Evolutionary conservation across 1,140 invertebrate genomes (phyloP), one percentile per base, ranked within the genome.

Genomic region (Anthonomus grandis): DNA sequence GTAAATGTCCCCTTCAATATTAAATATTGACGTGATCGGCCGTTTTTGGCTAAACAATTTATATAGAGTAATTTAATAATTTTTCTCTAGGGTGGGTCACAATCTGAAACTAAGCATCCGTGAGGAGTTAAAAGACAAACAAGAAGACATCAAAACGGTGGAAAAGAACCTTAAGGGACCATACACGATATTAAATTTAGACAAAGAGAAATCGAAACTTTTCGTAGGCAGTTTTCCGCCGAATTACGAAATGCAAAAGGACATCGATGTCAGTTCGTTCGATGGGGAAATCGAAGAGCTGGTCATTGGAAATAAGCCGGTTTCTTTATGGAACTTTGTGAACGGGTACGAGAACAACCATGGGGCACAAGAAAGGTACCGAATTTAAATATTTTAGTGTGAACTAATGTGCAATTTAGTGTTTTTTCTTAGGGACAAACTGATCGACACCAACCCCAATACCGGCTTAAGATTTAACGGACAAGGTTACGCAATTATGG

Each of bases 291-390:
- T 98, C 56, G 95, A 98, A 70, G 91, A 94, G 46, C 72, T 98
- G 0, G 81, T 85, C 44, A 88, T 98, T 60, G 94, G 94, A 13
- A 90, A 93, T 23, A 86, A 85, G 10, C 87, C 86, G 3, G 83
- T 98, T 12, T 95, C 95, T 0, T 78, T 98, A 12, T 98, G 95
- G 95, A 98, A 98, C 76, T 96, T 96, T 66, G 64, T 64, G 10
- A 84, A 88, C 36, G 86, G 83, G 19, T 85, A 86, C 27, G 86
- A 90, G 27, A 90, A 92, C 48, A 76, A 84, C 39, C 75, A 84
- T 59, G 89, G 86, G 5, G 87, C 90, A 0, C 67, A 75, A 10
- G 86, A 89, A 68, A 86, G 89, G 85, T 86, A 71, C 25, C 23
- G n/a, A 23, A 8, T 24, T 23, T 8, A 21, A 4, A 12, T 1